Evolutionary conservation across 2,888 invertebrate genomes (phyloP).

Genomic region (Imbricaverruca yamaguchii): DNA sequence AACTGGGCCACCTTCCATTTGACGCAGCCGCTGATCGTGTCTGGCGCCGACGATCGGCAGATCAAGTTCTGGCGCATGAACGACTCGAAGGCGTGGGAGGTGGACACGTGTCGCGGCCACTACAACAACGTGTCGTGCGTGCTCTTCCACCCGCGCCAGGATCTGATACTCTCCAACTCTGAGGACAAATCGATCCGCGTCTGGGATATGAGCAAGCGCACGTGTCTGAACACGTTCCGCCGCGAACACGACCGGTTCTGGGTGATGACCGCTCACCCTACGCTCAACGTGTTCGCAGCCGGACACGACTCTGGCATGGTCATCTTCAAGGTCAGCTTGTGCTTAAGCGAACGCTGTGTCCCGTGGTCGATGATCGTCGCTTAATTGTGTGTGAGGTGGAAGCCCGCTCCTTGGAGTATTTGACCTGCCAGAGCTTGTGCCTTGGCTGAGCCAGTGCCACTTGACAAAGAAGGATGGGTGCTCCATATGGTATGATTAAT

Average conservation of each 20-base stretch:
- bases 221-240: constrained; percentile 82
- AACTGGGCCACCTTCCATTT: constrained; percentile 99
- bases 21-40: constrained; percentile 84
- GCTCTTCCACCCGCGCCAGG: constrained; percentile 93
- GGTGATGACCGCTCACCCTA: constrained; percentile 91
- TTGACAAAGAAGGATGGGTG: too few relatives aligned
- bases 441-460: too few relatives aligned
- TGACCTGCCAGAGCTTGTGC: too few relatives aligned
- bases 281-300: constrained; percentile 95
- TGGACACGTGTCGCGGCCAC: constrained; percentile 98
- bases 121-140: constrained; percentile 99
- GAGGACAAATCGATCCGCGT: constrained; percentile 51
- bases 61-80: constrained; percentile 99
- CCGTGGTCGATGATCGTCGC: too few relatives aligned
- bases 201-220: constrained; percentile 96
- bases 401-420: too few relatives aligned
- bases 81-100: constrained; percentile 97
- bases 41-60: constrained; percentile 97
- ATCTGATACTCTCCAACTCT: constrained; percentile 91
- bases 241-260: constrained; percentile 96
- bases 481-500: too few relatives aligned
- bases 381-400: too few relatives aligned
- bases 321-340: constrained; percentile 56
- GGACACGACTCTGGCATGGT: constrained; percentile 97
- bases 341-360: too few relatives aligned